phyloP scores from a whole-genome alignment of 2,797 vertebrate genomes.

The Phoxinus dragarum region DNA sequence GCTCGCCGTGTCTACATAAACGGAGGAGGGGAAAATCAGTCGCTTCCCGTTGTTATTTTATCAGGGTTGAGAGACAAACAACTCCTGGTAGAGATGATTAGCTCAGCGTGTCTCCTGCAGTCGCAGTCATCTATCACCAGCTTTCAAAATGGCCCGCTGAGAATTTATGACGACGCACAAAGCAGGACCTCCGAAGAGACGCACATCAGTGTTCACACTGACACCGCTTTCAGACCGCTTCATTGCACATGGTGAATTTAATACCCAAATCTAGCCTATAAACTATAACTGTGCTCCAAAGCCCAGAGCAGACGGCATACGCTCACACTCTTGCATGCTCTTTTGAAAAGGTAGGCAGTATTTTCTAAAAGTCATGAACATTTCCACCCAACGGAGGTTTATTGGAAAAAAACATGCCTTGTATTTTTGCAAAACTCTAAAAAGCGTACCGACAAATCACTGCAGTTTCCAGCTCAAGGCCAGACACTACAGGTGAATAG shows the following conservation, averaged over 20 bases:
- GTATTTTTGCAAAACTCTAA: not conserved
- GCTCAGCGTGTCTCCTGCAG: constrained; percentile 33
- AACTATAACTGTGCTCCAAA: not conserved
- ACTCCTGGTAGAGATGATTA: constrained; percentile 41
- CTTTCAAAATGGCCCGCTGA: constrained; percentile 10
- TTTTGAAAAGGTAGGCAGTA: not conserved
- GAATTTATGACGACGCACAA: constrained; percentile 7
- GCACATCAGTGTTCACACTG: not conserved
- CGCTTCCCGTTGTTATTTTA: constrained; percentile 32
- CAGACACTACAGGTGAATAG: too few species aligned
- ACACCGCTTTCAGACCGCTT: not conserved
- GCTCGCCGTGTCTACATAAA: not conserved
- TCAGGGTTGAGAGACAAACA: constrained; percentile 47
- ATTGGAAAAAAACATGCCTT: not conserved
- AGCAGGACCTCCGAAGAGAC: not conserved
- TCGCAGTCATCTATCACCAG: constrained; percentile 32
- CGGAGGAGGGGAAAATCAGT: not conserved
- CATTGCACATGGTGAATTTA: not conserved
- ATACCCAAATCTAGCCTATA: not conserved
- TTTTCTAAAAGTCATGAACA: not conserved
- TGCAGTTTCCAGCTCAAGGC: not conserved
- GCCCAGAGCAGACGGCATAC: not conserved
- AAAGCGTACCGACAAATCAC: not conserved
- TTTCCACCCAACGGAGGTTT: not conserved
- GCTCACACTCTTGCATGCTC: not conserved